Percentiles rank a stretch among this genome's conserved stretches.
Evolutionary conservation across 30 jellyfish, hydroid and myxozoan genomes (phyloP).

Genomic region (Pseudorhiza aurosa): DNA sequence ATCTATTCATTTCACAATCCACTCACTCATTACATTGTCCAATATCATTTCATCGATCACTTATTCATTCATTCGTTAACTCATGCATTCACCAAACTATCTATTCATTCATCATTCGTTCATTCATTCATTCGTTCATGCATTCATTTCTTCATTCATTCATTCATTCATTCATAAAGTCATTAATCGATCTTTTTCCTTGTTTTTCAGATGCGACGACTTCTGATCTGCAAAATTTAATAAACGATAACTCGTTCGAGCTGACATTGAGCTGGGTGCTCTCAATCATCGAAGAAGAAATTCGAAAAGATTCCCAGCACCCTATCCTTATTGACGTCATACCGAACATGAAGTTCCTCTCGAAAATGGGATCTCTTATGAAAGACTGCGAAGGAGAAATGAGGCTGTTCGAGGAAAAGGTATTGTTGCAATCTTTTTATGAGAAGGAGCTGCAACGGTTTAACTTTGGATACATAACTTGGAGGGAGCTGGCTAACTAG

Average conservation of each 20-base stretch:
- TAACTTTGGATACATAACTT: too few species aligned
- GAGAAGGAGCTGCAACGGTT: too few species aligned
- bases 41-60: too few species aligned
- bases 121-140: too few species aligned
- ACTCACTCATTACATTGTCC: too few species aligned
- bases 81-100: not conserved
- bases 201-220: conserved; percentile 47
- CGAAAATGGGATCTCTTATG: conserved; percentile 55
- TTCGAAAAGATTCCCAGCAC: conserved; percentile 40
- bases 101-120: too few species aligned
- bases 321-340: conserved; percentile 85
- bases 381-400: conserved; percentile 76
- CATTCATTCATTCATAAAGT: too few species aligned
- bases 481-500: too few species aligned
- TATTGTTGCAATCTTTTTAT: too few species aligned
- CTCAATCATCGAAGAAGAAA: conserved; percentile 69
- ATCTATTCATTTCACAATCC: too few species aligned
- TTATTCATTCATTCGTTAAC: too few species aligned
- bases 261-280: conserved; percentile 84
- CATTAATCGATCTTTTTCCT: not conserved
- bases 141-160: too few species aligned
- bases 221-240: conserved; percentile 33
- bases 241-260: conserved; percentile 68
- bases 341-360: conserved; percentile 83
- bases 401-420: conserved; percentile 79